Base-by-base conservation (phyloP, 2,888 invertebrate species). In the Drosophila mettleri region DNA sequence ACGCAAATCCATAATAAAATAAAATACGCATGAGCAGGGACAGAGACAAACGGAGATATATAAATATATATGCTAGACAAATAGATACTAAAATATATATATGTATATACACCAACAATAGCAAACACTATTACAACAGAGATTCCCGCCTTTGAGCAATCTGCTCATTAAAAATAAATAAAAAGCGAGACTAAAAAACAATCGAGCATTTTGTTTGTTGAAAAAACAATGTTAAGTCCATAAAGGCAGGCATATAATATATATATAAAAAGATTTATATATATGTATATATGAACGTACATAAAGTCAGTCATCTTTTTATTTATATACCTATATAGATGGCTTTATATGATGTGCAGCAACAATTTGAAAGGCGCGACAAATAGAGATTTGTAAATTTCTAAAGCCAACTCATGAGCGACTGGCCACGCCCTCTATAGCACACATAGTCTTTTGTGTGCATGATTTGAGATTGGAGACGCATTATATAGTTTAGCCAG, bases 191-290 rank as follows among this genome's bases (percentile, higher is more conserved):
- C 74, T 73, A 86, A 80, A 80, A 81, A 88, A 86, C 86, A 83
- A 83, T 82, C 82, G 85, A 76, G 83, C 80, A 69, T 78, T 77
- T 69, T 80, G 83, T 82, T 88, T 83, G 80, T 86, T 88, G 74
- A 88, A 74, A 74, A 76, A 83, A 83, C 86, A 83, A 79, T 88
- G 80, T 79, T 86, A 79, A 79, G 86, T 83, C 88, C 86, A 83
- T 86, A 83, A 69, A 71, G 73, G 55, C 68, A 67, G 60, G 80
- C 59, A 66, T 57, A 77, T 45, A 49, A 57, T 51, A 61, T 49
- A 27, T 31, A 43, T 9, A 41, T 16, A 18, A 5, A 51, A 3
- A 46, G 43, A 75, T 53, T 59, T 66, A 61, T 49, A 66, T 55
- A 69, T 58, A 45, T 36, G 41, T 53, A 58, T 52, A n/a, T 38